Evolutionary conservation across 2,888 invertebrate genomes (phyloP), one percentile per base, ranked within the genome.

Genomic region (Cheilosia pagana): DNA sequence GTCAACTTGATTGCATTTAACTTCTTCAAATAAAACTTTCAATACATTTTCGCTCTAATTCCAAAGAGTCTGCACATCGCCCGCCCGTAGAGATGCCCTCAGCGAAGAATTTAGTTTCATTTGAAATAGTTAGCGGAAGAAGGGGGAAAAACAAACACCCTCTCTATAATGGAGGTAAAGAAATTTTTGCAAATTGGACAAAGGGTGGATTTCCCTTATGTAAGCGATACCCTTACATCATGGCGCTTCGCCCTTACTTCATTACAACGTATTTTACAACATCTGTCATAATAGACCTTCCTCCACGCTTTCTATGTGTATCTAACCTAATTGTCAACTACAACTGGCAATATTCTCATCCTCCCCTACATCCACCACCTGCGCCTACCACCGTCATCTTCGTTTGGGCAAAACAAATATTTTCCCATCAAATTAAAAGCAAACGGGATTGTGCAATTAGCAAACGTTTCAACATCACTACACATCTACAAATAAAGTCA

Each of bases 381-480:
- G 28, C 57, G 62, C 19, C 19, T 10, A 16, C 35, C 28, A 39
- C 7, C 28, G 23, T 45, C 65, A 57, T 43, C 63, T 74, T 74
- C 62, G 55, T 68, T 10, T 59, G 50, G 50, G 21, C 50, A 52
- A 70, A 48, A 35, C 70, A 74, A 83, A 83, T 78, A 78, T 83
- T 83, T 78, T 31, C 59, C 25, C 68, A 41, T 74, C 68, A 74
- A 74, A 63, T 83, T 78, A 74, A 63, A 78, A 70, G 21, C 45
- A 74, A 83, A 60, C 68, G 70, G 45, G 52, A 75, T 83, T 83
- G 83, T 78, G 74, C 83, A 83, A 83, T 83, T 83, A 79, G 70
- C 70, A 83, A 78, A 81, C 59, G 70, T 65, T 76, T 76, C 25
- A 39, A 63, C 62, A 53, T 12, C 10, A 63, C 59, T 43, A 55